Percentiles rank a stretch among this genome's conserved stretches.
Evolutionary conservation across 1,140 invertebrate species (phyloP).

Genomic region (Lanistes nyassanus): DNA sequence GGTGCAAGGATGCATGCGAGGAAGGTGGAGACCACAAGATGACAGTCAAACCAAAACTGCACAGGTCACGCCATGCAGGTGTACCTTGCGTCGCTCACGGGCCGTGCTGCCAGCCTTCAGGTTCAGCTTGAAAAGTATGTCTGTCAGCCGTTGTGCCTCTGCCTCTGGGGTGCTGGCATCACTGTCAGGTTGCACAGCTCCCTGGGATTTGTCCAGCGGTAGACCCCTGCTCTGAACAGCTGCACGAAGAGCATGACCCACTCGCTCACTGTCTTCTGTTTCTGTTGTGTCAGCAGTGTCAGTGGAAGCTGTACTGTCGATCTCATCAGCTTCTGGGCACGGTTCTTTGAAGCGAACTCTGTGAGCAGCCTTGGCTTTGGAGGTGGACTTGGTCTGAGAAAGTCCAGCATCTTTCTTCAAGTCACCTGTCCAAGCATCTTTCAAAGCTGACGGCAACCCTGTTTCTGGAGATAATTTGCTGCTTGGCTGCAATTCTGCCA

Average conservation of each 20-base stretch:
- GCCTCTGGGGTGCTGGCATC: conserved; percentile 30
- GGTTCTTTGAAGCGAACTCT: conserved; percentile 35
- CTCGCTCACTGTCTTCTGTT: neutral
- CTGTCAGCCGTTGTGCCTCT: conserved; percentile 32
- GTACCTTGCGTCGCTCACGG: conserved; percentile 41
- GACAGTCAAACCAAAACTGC: neutral
- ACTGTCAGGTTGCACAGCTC: conserved; percentile 10
- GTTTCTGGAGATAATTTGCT: neutral
- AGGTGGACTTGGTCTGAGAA: neutral
- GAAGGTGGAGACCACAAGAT: conserved; percentile 4
- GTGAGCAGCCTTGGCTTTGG: conserved; percentile 22
- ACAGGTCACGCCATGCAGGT: conserved; percentile 27
- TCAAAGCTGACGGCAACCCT: neutral
- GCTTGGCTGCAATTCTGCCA: no score
- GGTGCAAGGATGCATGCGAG: conserved; percentile 20
- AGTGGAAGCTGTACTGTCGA: conserved; percentile 18
- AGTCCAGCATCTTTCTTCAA: neutral
- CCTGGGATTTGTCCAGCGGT: conserved; percentile 18
- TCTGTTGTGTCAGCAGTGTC: conserved; percentile 20
- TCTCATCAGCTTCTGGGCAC: conserved; percentile 20
- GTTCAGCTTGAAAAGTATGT: conserved; percentile 42
- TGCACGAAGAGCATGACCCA: conserved; percentile 2
- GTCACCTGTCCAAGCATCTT: neutral
- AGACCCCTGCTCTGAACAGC: conserved; percentile 20
- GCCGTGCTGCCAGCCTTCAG: conserved; percentile 39